phyloP scores from a whole-genome alignment of 2,113 vertebrate genomes.

The Calidris pugnax region DNA sequence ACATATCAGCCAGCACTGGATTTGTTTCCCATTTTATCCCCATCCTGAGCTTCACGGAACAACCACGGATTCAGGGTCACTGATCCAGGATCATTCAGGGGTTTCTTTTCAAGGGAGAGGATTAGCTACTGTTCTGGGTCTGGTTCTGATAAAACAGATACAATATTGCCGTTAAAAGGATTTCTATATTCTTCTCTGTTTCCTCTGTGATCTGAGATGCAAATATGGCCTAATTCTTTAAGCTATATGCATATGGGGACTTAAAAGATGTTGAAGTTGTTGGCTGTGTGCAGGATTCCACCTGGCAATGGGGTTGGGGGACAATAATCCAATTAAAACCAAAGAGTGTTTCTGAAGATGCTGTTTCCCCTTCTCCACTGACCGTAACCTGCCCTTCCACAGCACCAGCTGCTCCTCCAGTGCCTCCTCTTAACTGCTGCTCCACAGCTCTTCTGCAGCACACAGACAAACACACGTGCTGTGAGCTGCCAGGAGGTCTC shows the following conservation, averaged over 20 bases:
- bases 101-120: neutral
- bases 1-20: neutral
- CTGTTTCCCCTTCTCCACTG: fast-evolving
- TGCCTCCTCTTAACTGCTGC: neutral
- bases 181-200: neutral
- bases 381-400: neutral
- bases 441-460: neutral
- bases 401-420: neutral
- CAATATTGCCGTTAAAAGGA: neutral
- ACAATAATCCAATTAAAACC: neutral
- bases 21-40: neutral
- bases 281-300: neutral
- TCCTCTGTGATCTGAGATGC: neutral
- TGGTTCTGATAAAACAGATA: neutral
- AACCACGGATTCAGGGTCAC: neutral
- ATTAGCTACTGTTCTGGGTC: neutral
- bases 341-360: neutral
- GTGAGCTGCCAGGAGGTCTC: neutral
- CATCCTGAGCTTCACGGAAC: neutral
- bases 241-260: neutral
- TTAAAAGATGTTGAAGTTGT: neutral
- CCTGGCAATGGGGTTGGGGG: neutral
- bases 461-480: neutral
- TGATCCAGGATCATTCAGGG: neutral
- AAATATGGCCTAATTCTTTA: neutral